Evolutionary conservation across 2,888 invertebrate species (phyloP).

Genomic region (Antheraea yamamai): DNA sequence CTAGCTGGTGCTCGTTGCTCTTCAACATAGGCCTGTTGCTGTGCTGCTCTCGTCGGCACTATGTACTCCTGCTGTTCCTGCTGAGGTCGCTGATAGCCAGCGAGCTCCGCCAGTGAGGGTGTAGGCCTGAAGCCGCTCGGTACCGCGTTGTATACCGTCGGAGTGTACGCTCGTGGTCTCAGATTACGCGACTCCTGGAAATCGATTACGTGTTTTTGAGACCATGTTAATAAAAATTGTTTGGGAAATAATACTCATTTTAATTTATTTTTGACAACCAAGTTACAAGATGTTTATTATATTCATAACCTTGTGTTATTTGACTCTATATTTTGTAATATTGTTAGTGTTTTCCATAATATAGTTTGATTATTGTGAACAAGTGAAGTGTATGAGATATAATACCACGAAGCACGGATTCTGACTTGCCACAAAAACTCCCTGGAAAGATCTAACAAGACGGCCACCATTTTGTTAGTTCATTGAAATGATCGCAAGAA

Average conservation of each 20-base stretch:
- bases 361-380: too few species aligned
- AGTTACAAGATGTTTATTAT: too few species aligned
- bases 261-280: too few species aligned
- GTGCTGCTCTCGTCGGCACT: slow-evolving; percentile 47
- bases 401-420: too few species aligned
- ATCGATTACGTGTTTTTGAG: background rate
- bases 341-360: too few species aligned
- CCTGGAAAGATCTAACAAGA: too few species aligned
- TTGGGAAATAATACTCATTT: background rate
- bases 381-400: too few species aligned
- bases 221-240: background rate
- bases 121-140: slow-evolving; percentile 74
- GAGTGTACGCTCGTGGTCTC: slow-evolving; percentile 73
- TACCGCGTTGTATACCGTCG: slow-evolving; percentile 63
- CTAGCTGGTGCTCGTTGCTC: slow-evolving; percentile 86
- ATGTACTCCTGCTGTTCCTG: slow-evolving; percentile 56
- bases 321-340: too few species aligned
- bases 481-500: too few species aligned
- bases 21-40: slow-evolving; percentile 71
- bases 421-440: too few species aligned
- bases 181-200: slow-evolving; percentile 75
- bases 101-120: slow-evolving; percentile 72
- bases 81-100: slow-evolving; percentile 67
- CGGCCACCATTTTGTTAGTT: too few species aligned
- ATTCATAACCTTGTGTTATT: too few species aligned